Base-by-base conservation (phyloP, 2,888 invertebrate species). In the Gastrophysa polygoni region DNA sequence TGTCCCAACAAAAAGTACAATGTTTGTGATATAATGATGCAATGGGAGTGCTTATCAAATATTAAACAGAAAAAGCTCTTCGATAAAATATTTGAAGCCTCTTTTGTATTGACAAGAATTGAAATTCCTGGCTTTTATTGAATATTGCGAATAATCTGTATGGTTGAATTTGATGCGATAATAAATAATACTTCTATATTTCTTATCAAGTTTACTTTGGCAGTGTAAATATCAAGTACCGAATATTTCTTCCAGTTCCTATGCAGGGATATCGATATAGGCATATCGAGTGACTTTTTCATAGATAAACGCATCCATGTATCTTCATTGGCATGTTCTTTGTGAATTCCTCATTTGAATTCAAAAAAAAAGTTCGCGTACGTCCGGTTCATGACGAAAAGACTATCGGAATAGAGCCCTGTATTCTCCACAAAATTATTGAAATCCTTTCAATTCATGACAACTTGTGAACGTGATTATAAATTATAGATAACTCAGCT, bases 11-110 rank as follows among this genome's bases (percentile, higher is more conserved):
- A 54, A 54, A 67, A 69, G 62, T 58, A 66, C 60, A 66, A 64
- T 69, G 62, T 67, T 69, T 68, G 64, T 66, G 71, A 67, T 67
- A 71, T 69, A 71, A 69, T 72, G 71, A 71, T 71, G 71, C 72
- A 73, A 70, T 73, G 72, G 74, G 74, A 68, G 74, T 64, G 73
- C 73, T 72, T 75, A 75, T 75, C 75, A 72, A 69, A 71, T 64
- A 66, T 68, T 69, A 73, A 74, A 73, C 67, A 74, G 64, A 66
- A 29, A 60, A 68, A 63, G 62, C 58, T 68, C 62, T 61, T 63
- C 57, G 68, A 68, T 68, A 68, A 68, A 64, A 66, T 66, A 60
- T 64, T 58, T 60, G 46, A 62, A 62, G 60, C 65, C 52, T 52
- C 68, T 64, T 68, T 68, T 68, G 68, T 66, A 60, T 62, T 64